A percentile compares a stretch with the other conserved stretches of the same genome.
phyloP scores from a whole-genome alignment of 2,797 vertebrate species.

The Chiloscyllium punctatum region DNA sequence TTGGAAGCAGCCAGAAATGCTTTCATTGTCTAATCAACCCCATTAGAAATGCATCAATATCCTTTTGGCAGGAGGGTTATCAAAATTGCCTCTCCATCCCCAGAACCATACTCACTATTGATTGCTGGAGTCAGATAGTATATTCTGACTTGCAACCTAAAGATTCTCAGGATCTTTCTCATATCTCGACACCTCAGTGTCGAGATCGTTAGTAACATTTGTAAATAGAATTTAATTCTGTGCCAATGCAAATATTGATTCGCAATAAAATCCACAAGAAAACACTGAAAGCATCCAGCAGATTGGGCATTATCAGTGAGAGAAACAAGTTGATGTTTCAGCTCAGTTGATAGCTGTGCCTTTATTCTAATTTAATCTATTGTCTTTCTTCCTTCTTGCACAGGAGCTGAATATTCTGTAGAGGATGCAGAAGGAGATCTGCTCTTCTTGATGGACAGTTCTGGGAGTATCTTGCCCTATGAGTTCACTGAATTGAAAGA shows the following conservation, averaged over 20 bases:
- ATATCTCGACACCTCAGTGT: neutral
- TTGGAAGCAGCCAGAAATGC: neutral
- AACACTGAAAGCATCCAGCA: neutral
- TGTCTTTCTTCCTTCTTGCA: neutral
- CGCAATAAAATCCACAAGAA: neutral
- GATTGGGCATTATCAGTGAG: no score
- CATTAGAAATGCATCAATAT: neutral
- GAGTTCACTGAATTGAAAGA: conserved; percentile 75
- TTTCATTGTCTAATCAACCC: neutral
- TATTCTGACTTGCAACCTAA: neutral
- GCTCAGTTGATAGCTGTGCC: neutral
- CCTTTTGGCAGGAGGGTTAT: neutral
- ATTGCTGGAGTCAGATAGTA: neutral
- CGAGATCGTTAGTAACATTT: neutral
- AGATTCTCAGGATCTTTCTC: neutral
- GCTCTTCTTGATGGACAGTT: conserved; percentile 87
- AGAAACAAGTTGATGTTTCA: neutral
- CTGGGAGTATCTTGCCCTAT: conserved; percentile 82
- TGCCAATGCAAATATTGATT: neutral
- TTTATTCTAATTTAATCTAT: neutral
- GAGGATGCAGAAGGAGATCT: conserved; percentile 73
- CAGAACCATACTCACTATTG: neutral
- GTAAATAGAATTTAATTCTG: neutral
- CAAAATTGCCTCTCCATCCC: neutral
- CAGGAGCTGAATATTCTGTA: conserved; percentile 42